A percentile compares a stretch with the other conserved stretches of the same genome.
phyloP scores from a whole-genome alignment of 2,888 invertebrate genomes.

The Pycnomerus fuliginosus region DNA sequence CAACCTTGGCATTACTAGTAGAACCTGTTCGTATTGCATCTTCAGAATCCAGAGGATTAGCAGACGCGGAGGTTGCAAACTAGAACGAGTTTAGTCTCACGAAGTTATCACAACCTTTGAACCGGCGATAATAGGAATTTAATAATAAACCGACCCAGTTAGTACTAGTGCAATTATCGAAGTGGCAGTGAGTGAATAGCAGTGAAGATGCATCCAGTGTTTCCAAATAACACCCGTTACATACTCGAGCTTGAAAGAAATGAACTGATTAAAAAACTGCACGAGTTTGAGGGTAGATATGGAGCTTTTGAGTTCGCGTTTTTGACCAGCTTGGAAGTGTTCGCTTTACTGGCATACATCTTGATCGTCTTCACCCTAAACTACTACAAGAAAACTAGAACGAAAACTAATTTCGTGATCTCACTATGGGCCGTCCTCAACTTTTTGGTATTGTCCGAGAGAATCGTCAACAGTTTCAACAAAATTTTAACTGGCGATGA shows the following conservation, averaged over 20 bases:
- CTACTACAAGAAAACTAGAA: constrained; percentile 8
- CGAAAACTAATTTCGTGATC: constrained; percentile 16
- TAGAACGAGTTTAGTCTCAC: too few relatives aligned
- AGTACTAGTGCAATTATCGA: too few relatives aligned
- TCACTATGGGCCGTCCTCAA: constrained; percentile 16
- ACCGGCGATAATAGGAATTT: too few relatives aligned
- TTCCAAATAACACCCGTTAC: constrained; percentile 15
- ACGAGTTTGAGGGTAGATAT: constrained; percentile 18
- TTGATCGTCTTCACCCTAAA: constrained; percentile 8
- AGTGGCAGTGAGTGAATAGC: too few relatives aligned
- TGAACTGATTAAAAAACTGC: constrained; percentile 8
- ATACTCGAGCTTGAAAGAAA: constrained; percentile 17
- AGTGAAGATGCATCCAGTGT: constrained; percentile 9
- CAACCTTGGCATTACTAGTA: too few relatives aligned
- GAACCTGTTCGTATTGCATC: too few relatives aligned
- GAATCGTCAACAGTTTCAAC: constrained; percentile 5
- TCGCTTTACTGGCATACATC: constrained; percentile 13
- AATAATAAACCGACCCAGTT: too few relatives aligned
- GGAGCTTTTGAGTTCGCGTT: constrained; percentile 16
- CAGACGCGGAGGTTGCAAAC: too few relatives aligned
- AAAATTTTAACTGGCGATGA: constrained; percentile 1
- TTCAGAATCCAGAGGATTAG: too few relatives aligned
- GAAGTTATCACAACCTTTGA: too few relatives aligned
- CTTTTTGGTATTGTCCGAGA: constrained; percentile 9
- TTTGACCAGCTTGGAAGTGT: constrained; percentile 12